Conservation (phyloP, 2,888 invertebrate species). For the Hemistola chrysoprasaria region DNA sequence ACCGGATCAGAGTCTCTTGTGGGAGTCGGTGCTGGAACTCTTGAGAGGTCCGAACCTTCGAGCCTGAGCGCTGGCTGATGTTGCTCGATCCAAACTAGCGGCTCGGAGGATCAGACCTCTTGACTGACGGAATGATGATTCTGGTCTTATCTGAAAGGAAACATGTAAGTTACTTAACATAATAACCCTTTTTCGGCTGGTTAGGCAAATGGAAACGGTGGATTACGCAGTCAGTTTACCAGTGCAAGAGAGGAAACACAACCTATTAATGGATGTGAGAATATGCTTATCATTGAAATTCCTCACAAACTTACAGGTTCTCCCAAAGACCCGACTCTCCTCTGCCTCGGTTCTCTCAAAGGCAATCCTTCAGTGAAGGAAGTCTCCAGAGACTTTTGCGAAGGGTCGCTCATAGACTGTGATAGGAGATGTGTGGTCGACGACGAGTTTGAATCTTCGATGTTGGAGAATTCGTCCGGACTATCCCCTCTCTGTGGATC, state of each 20-base stretch:
- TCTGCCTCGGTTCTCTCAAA: slow-evolving; percentile 42
- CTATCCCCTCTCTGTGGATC: slow-evolving; percentile 72
- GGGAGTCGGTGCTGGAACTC: slow-evolving; percentile 67
- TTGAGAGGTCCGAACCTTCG: slow-evolving; percentile 66
- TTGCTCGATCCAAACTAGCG: slow-evolving; percentile 71
- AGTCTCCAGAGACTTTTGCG: slow-evolving; percentile 61
- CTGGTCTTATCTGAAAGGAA: slow-evolving; percentile 47
- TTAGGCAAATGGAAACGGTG: too few relatives aligned
- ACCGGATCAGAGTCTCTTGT: slow-evolving; percentile 77
- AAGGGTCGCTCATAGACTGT: slow-evolving; percentile 61
- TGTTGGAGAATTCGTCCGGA: slow-evolving; percentile 67
- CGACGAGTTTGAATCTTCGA: slow-evolving; percentile 69
- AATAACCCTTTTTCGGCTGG: too few relatives aligned
- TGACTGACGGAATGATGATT: slow-evolving; percentile 55
- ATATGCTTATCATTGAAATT: too few relatives aligned
- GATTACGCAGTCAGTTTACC: too few relatives aligned
- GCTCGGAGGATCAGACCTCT: slow-evolving; percentile 72
- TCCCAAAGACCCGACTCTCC: slow-evolving; percentile 57
- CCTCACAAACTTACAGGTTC: slow-evolving; percentile 53
- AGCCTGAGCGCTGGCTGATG: slow-evolving; percentile 47
- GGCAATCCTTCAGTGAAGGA: slow-evolving; percentile 57
- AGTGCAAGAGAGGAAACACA: too few relatives aligned
- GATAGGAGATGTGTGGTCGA: slow-evolving; percentile 70
- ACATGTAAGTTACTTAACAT: slow-evolving; percentile 3
- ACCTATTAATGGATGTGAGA: too few relatives aligned